A percentile compares a stretch with the other conserved stretches of the same genome.
phyloP scores from a whole-genome alignment of 2,888 invertebrate species.

The Tenthredo amoena region DNA sequence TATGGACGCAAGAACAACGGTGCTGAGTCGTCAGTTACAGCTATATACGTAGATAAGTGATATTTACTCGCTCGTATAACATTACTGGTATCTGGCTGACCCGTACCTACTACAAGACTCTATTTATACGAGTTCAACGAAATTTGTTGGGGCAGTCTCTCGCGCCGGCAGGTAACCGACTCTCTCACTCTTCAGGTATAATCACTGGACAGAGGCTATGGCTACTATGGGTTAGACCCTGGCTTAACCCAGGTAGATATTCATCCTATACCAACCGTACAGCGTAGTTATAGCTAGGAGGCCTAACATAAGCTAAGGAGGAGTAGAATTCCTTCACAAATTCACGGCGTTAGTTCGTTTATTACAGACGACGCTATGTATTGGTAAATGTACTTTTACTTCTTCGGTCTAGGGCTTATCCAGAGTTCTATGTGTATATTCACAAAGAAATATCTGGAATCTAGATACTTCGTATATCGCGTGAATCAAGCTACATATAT shows the following conservation, averaged over 20 bases:
- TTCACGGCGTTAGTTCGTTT: not conserved
- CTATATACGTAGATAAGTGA: not conserved
- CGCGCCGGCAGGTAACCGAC: slow-evolving; percentile 18
- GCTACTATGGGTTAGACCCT: not conserved
- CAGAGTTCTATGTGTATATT: not conserved
- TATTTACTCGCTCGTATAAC: not conserved
- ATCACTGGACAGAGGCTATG: not conserved
- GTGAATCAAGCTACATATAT: not conserved
- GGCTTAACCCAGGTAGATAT: slow-evolving; percentile 17
- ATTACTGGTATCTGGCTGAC: not conserved
- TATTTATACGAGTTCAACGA: slow-evolving; percentile 10
- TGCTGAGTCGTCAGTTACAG: not conserved
- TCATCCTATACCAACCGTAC: not conserved
- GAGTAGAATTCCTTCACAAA: not conserved
- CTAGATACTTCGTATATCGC: not conserved
- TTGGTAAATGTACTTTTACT: not conserved
- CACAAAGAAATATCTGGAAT: not conserved
- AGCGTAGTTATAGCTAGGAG: not conserved
- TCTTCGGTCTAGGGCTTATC: not conserved
- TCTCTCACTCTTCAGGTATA: slow-evolving; percentile 9
- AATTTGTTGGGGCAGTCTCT: slow-evolving; percentile 45
- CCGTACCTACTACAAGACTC: not conserved
- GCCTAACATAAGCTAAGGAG: not conserved
- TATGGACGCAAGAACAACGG: too few relatives aligned
- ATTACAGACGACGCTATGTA: not conserved